Base-by-base conservation (phyloP, 2,888 invertebrate species). In the Dichetophora obliterata region DNA sequence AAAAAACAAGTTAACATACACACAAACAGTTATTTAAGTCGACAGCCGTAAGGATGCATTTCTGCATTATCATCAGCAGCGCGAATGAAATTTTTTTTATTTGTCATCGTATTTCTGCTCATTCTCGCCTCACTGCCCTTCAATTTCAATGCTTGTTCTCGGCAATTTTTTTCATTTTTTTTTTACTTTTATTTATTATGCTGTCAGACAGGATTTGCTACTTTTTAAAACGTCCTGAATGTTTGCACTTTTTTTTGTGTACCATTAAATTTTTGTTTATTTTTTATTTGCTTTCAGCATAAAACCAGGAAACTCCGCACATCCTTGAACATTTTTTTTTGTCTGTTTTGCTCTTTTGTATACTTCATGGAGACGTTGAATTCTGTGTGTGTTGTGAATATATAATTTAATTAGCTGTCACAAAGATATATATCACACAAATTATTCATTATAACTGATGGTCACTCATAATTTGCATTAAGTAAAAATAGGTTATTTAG, bases 191-290 rank as follows among this genome's bases (percentile, higher is more conserved):
- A 82, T 81, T 82, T 81, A 80, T 84, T 83, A 85, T 84, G 86
- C 81, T 85, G 85, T 84, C 85, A 85, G 85, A 85, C 85, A 85
- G 85, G 85, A 86, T 86, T 85, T 86, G 85, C 86, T 81, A 84
- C 85, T 86, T 86, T 85, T 83, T 80, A 81, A 82, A 82, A 82
- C 81, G 81, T 81, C 22, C 70, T 70, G 22, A 59, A 9, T 11
- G 8, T 27, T 22, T 59, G 11, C 57, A n/a, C 0, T 8, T 22
- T 27, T 4, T 59, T 19, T 27, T 22, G 22, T 27, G 22, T 22
- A 14, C 6, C 24, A 9, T 59, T 8, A 9, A 59, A 11, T 9
- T 27, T 22, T 59, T 59, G 9, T 5, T 37, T 43, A 11, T 9
- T 27, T 22, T 59, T 59, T 22, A 8, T 37, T 43, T 43, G 2